Base-by-base conservation (phyloP, 2,888 invertebrate species). In the Eueremaeus valkanovi region DNA sequence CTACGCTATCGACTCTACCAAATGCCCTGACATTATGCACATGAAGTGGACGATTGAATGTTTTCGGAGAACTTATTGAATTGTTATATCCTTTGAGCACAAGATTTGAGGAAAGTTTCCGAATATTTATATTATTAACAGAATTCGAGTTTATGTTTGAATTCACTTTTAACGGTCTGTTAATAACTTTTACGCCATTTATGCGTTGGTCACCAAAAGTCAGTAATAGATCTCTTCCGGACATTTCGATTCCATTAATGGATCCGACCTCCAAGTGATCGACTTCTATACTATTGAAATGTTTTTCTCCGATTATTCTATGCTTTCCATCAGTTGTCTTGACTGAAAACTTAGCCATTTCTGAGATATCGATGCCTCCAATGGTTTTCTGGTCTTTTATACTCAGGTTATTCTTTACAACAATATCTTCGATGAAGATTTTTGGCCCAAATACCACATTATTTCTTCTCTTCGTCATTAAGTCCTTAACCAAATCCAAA, bases 311-410 rank as follows among this genome's bases (percentile, higher is more conserved):
- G 36, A 63, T 27, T 1, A 78, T 49, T 24, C 36, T 24, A 21
- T 72, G 68, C 13, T 36, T 21, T 0, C 63, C 75, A 1, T 66
- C 63, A 21, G 51, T 58, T 24, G 55, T 77, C 36, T 73, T 40
- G 13, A 77, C 78, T 0, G 77, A 31, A 11, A 68, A 74, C 29
- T 61, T 58, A 27, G n/a, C 49, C 76, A 75, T 76, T 21, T 77
- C 73, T 13, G 76, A 75, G 36, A 78, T 58, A 49, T 77, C 77
- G 8, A 78, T 75, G 18, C 61, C 72, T 75, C 77, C 73, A 29
- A 78, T 73, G 16, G n/a, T 70, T 18, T 72, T 74, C 3, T 74
- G 68, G 18, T 76, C 74, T 8, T 8, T 61, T 6, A 77, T 77
- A 11, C 42, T 29, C 11, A 78, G 49, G 29, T 78, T 76, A 21